These are phyloP conservation scores for Crocallis elinguaria DNA, from an alignment of 2,888 invertebrate species.

Conservation along the genomic window DNA sequence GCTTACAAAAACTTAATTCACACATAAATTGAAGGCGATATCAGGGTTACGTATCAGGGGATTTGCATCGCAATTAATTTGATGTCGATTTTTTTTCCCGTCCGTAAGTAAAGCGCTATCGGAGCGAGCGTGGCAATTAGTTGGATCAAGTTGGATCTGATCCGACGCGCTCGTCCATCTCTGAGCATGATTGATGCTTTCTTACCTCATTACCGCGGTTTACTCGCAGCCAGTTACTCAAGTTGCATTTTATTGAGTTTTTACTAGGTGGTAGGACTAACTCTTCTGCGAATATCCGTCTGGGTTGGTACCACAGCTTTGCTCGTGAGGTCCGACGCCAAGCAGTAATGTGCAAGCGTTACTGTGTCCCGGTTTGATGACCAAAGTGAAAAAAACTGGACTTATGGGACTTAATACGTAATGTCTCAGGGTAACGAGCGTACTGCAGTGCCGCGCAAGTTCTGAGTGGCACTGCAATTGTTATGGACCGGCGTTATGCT, in stretches of 20 bases:
- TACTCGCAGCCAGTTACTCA: constrained; percentile 1
- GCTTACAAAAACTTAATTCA: constrained; percentile 31
- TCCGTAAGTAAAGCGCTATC: constrained; percentile 62
- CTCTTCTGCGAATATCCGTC: too few species aligned
- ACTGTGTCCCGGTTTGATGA: too few species aligned
- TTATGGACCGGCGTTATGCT: too few species aligned
- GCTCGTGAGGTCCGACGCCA: too few species aligned
- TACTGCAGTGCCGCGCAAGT: too few species aligned
- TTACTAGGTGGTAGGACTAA: too few species aligned
- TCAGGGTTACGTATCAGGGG: constrained; percentile 34
- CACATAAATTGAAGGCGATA: constrained; percentile 43
- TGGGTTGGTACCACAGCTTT: too few species aligned
- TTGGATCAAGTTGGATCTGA: constrained; percentile 52
- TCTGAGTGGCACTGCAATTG: too few species aligned
- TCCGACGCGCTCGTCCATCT: constrained; percentile 50
- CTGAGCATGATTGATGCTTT: constrained; percentile 77
- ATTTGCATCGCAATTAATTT: constrained; percentile 61
- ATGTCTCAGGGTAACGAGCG: too few species aligned
- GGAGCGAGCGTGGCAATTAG: constrained; percentile 71
- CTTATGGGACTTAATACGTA: too few species aligned
- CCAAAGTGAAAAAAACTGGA: too few species aligned
- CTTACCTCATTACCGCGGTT: constrained; percentile 52
- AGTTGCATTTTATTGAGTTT: neutral
- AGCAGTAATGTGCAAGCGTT: too few species aligned
- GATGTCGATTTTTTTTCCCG: constrained; percentile 62